Percentiles rank a stretch among this genome's conserved stretches.
phyloP scores from a whole-genome alignment of 2,113 vertebrate species.

The Oenanthe melanoleuca region DNA sequence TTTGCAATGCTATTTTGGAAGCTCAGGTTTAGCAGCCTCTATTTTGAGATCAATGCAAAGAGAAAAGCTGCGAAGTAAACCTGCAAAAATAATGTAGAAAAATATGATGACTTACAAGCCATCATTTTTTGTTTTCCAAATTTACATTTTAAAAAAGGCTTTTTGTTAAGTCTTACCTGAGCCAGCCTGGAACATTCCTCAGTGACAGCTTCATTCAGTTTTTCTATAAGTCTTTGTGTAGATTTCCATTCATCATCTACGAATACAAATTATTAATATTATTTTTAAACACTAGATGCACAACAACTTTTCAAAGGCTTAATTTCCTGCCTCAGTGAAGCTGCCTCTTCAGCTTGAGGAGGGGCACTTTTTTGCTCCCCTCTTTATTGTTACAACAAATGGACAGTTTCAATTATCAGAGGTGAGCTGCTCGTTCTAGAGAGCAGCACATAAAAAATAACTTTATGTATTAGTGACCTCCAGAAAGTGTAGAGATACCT shows the following conservation, averaged over 20 bases:
- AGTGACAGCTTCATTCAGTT: slow-evolving; percentile 77
- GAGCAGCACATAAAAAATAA: background rate
- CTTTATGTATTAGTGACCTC: background rate
- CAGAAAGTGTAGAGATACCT: background rate
- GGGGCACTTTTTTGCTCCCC: background rate
- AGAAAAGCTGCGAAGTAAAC: background rate
- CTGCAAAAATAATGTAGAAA: background rate
- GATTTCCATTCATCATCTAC: slow-evolving; percentile 68
- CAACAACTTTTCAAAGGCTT: background rate
- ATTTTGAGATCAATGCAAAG: background rate
- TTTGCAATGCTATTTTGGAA: background rate
- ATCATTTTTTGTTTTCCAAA: background rate
- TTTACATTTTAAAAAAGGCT: background rate
- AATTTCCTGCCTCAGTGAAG: background rate
- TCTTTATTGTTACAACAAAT: background rate
- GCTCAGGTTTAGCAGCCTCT: background rate
- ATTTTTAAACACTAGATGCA: background rate
- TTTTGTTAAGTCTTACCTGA: slow-evolving; percentile 67
- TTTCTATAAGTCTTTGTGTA: slow-evolving; percentile 74
- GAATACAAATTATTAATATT: slow-evolving; percentile 7
- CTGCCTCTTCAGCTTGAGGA: background rate
- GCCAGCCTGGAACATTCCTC: slow-evolving; percentile 80
- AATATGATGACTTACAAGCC: background rate
- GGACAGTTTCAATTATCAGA: background rate
- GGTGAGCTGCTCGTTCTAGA: background rate